Conservation (phyloP, 2,797 vertebrate genomes). For the Chelmon rostratus region DNA sequence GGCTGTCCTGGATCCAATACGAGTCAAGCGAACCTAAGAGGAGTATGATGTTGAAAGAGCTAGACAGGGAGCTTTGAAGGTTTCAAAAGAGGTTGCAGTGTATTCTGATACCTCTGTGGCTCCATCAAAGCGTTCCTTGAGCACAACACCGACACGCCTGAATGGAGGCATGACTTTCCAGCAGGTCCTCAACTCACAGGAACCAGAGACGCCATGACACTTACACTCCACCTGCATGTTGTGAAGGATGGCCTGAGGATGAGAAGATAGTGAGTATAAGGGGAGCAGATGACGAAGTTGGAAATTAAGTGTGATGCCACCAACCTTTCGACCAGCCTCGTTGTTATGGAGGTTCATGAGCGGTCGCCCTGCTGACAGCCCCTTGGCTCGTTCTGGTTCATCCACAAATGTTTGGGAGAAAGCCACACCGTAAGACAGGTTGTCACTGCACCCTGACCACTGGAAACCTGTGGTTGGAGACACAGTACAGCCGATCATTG, state of each 20-base stretch:
- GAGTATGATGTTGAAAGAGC: background rate
- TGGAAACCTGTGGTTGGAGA: slow-evolving; percentile 83
- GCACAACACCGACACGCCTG: slow-evolving; percentile 78
- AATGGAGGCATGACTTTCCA: slow-evolving; percentile 90
- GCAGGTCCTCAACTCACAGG: slow-evolving; percentile 86
- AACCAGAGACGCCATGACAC: slow-evolving; percentile 86
- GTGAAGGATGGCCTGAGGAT: slow-evolving; percentile 85
- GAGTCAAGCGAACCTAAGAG: slow-evolving; percentile 84
- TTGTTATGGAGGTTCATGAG: slow-evolving; percentile 90
- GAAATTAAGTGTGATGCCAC: slow-evolving; percentile 1
- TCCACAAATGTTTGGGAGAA: slow-evolving; percentile 90
- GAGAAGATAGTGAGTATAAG: background rate
- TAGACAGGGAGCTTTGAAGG: background rate
- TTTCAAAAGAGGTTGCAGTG: background rate
- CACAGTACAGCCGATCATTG: slow-evolving; percentile 2
- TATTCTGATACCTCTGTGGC: slow-evolving; percentile 83
- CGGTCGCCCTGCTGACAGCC: slow-evolving; percentile 80
- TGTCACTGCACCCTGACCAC: slow-evolving; percentile 90
- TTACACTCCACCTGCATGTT: slow-evolving; percentile 89
- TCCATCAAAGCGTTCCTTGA: slow-evolving; percentile 88
- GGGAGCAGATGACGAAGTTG: background rate
- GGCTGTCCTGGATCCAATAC: slow-evolving; percentile 81
- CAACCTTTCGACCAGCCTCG: slow-evolving; percentile 87
- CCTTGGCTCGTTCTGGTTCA: slow-evolving; percentile 83
- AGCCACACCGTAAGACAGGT: slow-evolving; percentile 85